Evolutionary conservation across 2,888 invertebrate species (phyloP).

Genomic region (Rhaphigaster nebulosa): DNA sequence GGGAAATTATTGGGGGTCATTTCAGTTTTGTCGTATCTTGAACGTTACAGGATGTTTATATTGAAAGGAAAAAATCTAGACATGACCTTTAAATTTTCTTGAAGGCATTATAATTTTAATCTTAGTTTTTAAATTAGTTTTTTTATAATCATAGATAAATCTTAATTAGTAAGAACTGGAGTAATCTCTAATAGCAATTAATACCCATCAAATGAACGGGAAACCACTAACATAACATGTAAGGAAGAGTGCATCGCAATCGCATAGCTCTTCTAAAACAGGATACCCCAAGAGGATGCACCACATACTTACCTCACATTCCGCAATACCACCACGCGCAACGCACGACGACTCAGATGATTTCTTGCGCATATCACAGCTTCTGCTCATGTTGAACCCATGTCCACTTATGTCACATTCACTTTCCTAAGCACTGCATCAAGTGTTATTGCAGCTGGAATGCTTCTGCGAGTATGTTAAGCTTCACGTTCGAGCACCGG

Average conservation of each 20-base stretch:
- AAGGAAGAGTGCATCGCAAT: not conserved
- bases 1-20: too few relatives aligned
- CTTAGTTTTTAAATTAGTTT: too few relatives aligned
- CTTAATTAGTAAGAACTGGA: not conserved
- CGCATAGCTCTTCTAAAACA: not conserved
- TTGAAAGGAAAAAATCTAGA: too few relatives aligned
- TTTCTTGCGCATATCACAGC: conserved; percentile 13
- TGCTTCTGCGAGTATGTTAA: not conserved
- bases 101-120: too few relatives aligned
- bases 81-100: too few relatives aligned
- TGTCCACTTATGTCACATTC: conserved; percentile 32
- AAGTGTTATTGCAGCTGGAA: not conserved
- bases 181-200: not conserved
- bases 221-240: not conserved
- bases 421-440: conserved; percentile 14
- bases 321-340: conserved; percentile 25
- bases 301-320: conserved; percentile 25
- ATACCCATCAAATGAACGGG: not conserved
- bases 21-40: too few relatives aligned
- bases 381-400: not conserved
- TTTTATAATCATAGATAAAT: not conserved
- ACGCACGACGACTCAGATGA: not conserved
- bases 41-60: too few relatives aligned
- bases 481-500: not conserved
- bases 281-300: not conserved